Evolutionary conservation across 1,140 invertebrate species (phyloP), one percentile per base, ranked within the genome.

Genomic region (Littorina saxatilis): DNA sequence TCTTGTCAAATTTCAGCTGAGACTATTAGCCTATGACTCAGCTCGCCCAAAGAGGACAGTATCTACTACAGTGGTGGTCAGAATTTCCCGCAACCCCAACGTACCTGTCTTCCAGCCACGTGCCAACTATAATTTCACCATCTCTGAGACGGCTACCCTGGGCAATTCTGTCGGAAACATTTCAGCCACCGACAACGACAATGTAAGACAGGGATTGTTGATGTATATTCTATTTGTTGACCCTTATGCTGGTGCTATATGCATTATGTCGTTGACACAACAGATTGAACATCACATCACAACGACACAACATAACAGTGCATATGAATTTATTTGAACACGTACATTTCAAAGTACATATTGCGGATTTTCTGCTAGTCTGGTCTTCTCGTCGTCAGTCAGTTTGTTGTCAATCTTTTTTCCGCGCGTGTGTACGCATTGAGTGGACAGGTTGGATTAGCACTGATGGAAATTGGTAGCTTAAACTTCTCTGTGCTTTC

Each of bases 21-120:
- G 97, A 90, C 95, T 98, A 0, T 94, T 95, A 82, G 97, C 96
- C 0, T 96, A 96, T 88, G 97, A 98, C 90, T 94, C 96, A 85
- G 96, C 96, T 0, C 95, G 96, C 43, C 97, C 97, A 0, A 95
- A 96, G 86, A 93, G 98, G 70, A 96, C 95, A 5, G 84, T 84
- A 39, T 74, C 75, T n/a, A 66, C 85, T 20, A 77, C 63, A 0
- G 84, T 87, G 0, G 47, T 76, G 9, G 79, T 89, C 39, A 74
- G 17, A 29, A 82, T 89, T 0, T 55, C 27, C 0, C 80, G 88
- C 50, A 84, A 89, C 78, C 77, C 79, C 9, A 84, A 85, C 79
- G 47, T 70, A 5, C 88, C 88, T n/a, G 37, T 83, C 50, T 87
- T 89, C 80, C 15, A 52, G 83, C 95, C 96, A 86, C 94, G 95